These are phyloP conservation scores for Leptogaster cylindrica DNA, from an alignment of 2,888 invertebrate genomes.

Conservation along the genomic window DNA sequence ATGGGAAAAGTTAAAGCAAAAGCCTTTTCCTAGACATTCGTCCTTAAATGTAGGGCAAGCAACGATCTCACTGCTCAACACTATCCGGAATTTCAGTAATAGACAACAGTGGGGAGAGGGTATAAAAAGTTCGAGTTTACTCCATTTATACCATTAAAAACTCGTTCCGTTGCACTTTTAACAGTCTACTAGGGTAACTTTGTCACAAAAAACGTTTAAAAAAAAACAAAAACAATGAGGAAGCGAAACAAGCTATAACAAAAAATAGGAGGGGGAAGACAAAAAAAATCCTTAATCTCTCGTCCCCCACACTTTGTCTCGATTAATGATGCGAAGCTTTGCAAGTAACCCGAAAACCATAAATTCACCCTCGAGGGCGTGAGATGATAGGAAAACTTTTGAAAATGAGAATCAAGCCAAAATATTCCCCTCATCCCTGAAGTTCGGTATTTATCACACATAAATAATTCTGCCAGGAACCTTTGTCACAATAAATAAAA, in stretches of 20 bases:
- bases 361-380: neutral
- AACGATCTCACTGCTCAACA: neutral
- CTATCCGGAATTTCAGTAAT: neutral
- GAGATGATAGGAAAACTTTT: neutral
- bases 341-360: constrained; percentile 6
- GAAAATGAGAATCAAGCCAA: no score
- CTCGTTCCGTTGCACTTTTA: constrained; percentile 12
- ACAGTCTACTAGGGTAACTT: constrained; percentile 19
- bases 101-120: neutral
- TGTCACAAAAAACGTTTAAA: constrained; percentile 1
- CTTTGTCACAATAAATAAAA: no score
- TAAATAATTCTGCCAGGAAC: no score
- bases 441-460: no score
- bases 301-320: constrained; percentile 2
- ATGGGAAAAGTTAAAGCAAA: constrained; percentile 22
- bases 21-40: constrained; percentile 13
- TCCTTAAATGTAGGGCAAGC: constrained; percentile 3
- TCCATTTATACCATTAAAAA: constrained; percentile 7
- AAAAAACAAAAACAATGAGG: neutral
- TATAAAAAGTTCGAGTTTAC: constrained; percentile 1
- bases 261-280: neutral
- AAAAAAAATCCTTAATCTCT: neutral
- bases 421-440: no score
- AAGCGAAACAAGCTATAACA: no score
- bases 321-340: constrained; percentile 11